Conservation (phyloP, 2,113 vertebrate genomes). For the Pluvialis apricaria region DNA sequence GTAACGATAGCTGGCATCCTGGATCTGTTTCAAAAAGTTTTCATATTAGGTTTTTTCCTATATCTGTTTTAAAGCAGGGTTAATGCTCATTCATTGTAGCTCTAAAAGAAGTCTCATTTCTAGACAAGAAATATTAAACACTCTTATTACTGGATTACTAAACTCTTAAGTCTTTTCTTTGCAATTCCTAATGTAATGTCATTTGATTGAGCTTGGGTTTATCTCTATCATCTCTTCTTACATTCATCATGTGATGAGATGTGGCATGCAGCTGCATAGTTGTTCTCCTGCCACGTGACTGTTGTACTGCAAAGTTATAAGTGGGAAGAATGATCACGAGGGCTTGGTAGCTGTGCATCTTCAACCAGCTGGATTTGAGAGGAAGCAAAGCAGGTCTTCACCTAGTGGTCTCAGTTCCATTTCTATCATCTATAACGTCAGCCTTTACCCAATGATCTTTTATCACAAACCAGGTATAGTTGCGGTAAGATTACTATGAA, state of each 20-base stretch:
- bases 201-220: neutral
- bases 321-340: neutral
- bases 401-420: neutral
- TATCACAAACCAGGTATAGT: neutral
- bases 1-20: slow-evolving; percentile 49
- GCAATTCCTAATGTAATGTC: neutral
- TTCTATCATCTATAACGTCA: neutral
- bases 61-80: neutral
- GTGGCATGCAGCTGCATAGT: neutral
- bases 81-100: neutral
- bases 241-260: neutral
- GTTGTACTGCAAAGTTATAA: neutral
- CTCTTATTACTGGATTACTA: slow-evolving; percentile 1
- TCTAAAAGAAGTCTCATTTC: neutral
- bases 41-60: neutral
- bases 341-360: neutral
- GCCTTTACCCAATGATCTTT: neutral
- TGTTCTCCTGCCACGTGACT: neutral
- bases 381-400: neutral
- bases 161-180: neutral
- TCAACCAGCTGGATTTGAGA: neutral
- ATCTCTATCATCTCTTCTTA: neutral
- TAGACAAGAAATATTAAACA: slow-evolving; percentile 32
- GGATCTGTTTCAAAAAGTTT: slow-evolving; percentile 3
- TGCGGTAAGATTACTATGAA: neutral